Percentiles rank a stretch among this genome's conserved stretches.
phyloP scores from a whole-genome alignment of 2,797 vertebrate genomes.

The Cirrhinus mrigala region DNA sequence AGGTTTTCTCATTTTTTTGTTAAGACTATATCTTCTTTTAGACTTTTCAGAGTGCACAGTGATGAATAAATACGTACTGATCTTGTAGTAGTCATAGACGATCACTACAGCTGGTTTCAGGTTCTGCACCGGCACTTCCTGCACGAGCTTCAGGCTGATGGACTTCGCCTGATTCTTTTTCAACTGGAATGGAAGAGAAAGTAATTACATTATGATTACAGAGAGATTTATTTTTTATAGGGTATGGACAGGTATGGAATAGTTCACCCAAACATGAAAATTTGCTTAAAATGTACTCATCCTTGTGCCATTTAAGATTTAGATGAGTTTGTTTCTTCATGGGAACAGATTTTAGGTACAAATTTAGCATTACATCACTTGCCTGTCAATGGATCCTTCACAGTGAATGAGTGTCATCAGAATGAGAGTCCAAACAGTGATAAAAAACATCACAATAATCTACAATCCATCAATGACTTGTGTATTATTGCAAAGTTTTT shows the following conservation, averaged over 20 bases:
- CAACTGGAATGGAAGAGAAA: slow-evolving; percentile 66
- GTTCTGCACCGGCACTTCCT: slow-evolving; percentile 72
- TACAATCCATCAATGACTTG: no score
- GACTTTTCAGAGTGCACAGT: neutral
- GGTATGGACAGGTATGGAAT: neutral
- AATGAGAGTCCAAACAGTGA: no score
- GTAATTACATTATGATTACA: neutral
- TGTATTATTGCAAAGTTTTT: no score
- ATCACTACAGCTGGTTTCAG: slow-evolving; percentile 76
- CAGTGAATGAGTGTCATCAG: no score
- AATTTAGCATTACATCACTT: no score
- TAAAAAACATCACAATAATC: no score
- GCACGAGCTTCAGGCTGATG: slow-evolving; percentile 63
- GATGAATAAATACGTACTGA: slow-evolving; percentile 67
- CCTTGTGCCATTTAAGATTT: neutral
- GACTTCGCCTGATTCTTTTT: slow-evolving; percentile 54
- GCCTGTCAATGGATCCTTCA: no score
- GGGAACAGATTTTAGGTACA: no score
- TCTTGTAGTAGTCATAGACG: slow-evolving; percentile 82
- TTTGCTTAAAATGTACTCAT: no score
- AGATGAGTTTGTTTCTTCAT: neutral
- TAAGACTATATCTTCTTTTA: neutral
- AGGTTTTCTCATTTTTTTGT: no score
- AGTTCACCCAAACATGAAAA: no score
- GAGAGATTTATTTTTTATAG: neutral